Evolutionary conservation across 1,140 invertebrate genomes (phyloP).

Genomic region (Zaprionus nigranus): DNA sequence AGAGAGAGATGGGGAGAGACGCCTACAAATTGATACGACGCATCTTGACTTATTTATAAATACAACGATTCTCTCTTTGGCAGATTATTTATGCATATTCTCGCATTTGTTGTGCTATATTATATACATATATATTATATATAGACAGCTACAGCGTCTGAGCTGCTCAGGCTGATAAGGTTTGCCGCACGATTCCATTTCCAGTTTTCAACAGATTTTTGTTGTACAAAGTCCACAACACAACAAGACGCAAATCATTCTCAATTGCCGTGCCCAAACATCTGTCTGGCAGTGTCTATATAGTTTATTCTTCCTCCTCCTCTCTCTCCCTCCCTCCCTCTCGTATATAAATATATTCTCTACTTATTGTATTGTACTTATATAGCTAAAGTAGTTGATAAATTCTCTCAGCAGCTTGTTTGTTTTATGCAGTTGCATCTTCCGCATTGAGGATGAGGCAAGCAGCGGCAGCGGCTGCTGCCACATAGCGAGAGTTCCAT

Average conservation of each 20-base stretch:
- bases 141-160: not conserved
- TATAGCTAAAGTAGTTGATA: constrained; percentile 30
- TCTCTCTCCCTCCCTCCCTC: not conserved
- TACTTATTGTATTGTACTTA: constrained; percentile 1
- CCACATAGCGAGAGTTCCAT: constrained; percentile 31
- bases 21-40: constrained; percentile 41
- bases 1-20: not conserved
- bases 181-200: constrained; percentile 22
- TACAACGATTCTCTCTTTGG: not conserved
- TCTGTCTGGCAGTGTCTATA: constrained; percentile 14
- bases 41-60: constrained; percentile 37
- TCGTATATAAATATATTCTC: not conserved
- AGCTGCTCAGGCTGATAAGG: constrained; percentile 39
- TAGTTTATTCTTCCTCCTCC: not conserved
- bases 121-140: constrained; percentile 5
- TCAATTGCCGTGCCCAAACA: constrained; percentile 31
- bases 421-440: constrained; percentile 25
- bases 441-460: constrained; percentile 35
- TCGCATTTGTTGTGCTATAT: constrained; percentile 16
- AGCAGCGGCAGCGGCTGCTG: constrained; percentile 19
- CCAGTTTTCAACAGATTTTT: constrained; percentile 18
- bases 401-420: constrained; percentile 28
- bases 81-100: constrained; percentile 42
- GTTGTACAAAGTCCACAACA: constrained; percentile 22
- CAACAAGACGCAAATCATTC: constrained; percentile 37